Evolutionary conservation across 2,113 vertebrate species (phyloP), one percentile per base, ranked within the genome.

Genomic region (Anguilla japonica): DNA sequence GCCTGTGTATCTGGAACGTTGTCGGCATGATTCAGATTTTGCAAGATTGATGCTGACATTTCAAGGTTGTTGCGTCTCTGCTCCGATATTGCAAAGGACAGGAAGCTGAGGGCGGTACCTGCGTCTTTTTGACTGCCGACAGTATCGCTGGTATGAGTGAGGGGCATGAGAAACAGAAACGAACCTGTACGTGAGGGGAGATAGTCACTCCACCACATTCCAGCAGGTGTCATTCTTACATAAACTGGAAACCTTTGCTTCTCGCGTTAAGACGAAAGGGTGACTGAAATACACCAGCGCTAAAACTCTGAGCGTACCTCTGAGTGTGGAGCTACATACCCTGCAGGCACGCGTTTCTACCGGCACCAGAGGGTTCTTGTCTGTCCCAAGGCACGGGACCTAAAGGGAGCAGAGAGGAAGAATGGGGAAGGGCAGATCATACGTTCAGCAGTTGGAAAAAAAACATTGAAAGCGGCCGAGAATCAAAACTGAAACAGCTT

Each of bases 171-270:
- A 26, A 75, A 34, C 71, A 34, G 71, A n/a, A 1, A 34, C 34
- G 34, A 34, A 34, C 34, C 71, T 34, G 13, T 13, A 75, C 11
- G n/a, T 75, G 71, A 75, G 0, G 71, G 34, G n/a, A 75, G n/a
- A 75, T 9, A n/a, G 71, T 34, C 71, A 34, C n/a, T 75, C 26
- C n/a, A 91, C 90, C 92, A 94, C 71, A 34, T 13, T 75, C 93
- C 94, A 95, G 94, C 93, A 95, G 95, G 94, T 94, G 95, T 95
- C 94, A 95, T 93, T 95, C 89, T 95, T 93, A 94, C 91, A 11
- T 75, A 75, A 34, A 29, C 9, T 87, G 88, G 90, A 86, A 75
- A 85, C 71, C 2, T 87, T 71, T 84, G 53, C 88, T 84, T 83
- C 86, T 41, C 80, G 79, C 88, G 63, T 79, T 81, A 83, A 91